Percentiles rank a stretch among this genome's conserved stretches.
These are phyloP conservation scores for Pseudomyrmex pallidus DNA, from an alignment of 1,140 invertebrate species.

Conservation along the genomic window DNA sequence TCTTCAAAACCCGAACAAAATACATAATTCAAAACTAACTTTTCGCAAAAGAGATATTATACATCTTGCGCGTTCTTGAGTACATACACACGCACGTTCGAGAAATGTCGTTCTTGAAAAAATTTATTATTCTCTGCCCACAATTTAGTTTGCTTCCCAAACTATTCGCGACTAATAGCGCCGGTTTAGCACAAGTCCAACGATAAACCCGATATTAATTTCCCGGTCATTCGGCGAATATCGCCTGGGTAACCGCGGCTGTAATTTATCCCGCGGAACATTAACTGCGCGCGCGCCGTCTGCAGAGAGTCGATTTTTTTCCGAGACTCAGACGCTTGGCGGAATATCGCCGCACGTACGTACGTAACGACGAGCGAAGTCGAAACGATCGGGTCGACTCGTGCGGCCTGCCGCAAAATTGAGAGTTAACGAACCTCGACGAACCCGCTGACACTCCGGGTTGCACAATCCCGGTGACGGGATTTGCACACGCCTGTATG, in stretches of 20 bases:
- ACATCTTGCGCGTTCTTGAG: no score
- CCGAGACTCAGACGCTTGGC: slow-evolving; percentile 8
- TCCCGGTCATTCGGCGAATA: slow-evolving; percentile 31
- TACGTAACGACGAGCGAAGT: slow-evolving; percentile 44
- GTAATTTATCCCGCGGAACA: slow-evolving; percentile 36
- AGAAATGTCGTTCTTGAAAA: no score
- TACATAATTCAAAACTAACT: no score
- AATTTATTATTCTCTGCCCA: no score
- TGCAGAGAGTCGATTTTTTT: slow-evolving; percentile 5
- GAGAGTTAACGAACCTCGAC: slow-evolving; percentile 80
- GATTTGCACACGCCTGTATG: slow-evolving; percentile 35
- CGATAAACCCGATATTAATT: slow-evolving; percentile 22
- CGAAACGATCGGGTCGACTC: slow-evolving; percentile 66
- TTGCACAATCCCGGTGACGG: slow-evolving; percentile 66
- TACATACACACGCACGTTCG: no score
- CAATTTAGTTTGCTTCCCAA: no score
- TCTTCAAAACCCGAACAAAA: no score
- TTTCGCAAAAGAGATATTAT: no score
- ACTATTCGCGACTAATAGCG: no score
- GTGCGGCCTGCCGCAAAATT: slow-evolving; percentile 76
- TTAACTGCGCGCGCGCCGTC: slow-evolving; percentile 46
- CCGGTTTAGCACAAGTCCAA: background rate
- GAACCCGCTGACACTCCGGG: slow-evolving; percentile 72
- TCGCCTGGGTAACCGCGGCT: slow-evolving; percentile 35
- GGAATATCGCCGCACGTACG: slow-evolving; percentile 29